Conservation (phyloP, 1,140 invertebrate genomes). For the Sycobia sp. region DNA sequence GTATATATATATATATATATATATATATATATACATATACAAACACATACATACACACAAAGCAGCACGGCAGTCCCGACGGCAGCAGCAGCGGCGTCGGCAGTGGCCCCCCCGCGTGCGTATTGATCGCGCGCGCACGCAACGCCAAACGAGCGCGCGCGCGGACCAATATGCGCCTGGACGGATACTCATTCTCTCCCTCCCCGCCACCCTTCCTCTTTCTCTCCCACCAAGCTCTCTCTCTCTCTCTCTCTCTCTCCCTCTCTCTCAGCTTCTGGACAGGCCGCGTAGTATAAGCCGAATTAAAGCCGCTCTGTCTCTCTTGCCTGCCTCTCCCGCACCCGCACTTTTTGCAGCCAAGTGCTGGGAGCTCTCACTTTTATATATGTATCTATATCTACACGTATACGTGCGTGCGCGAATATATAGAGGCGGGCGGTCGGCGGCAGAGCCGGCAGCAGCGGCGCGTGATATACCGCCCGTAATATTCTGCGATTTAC, state of each 20-base stretch:
- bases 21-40: too few species aligned
- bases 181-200: neutral
- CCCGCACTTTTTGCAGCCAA: neutral
- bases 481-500: conserved; percentile 33
- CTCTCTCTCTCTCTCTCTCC: too few species aligned
- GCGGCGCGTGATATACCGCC: conserved; percentile 27
- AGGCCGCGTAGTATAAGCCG: conserved; percentile 19
- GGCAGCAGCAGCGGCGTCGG: neutral
- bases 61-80: neutral
- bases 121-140: conserved; percentile 30
- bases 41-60: too few species aligned
- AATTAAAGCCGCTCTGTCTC: conserved; percentile 11
- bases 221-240: too few species aligned
- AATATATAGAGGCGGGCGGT: too few species aligned
- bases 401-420: too few species aligned
- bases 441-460: neutral
- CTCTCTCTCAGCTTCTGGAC: too few species aligned
- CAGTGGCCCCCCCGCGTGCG: neutral
- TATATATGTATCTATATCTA: too few species aligned
- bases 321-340: neutral
- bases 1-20: too few species aligned
- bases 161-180: conserved; percentile 17
- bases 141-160: too few species aligned
- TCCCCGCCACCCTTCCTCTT: too few species aligned
- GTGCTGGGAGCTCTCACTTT: conserved; percentile 1